Percentiles rank a stretch among this genome's conserved stretches.
Evolutionary conservation across 1,140 invertebrate species (phyloP).

Genomic region (Achroia grisella): DNA sequence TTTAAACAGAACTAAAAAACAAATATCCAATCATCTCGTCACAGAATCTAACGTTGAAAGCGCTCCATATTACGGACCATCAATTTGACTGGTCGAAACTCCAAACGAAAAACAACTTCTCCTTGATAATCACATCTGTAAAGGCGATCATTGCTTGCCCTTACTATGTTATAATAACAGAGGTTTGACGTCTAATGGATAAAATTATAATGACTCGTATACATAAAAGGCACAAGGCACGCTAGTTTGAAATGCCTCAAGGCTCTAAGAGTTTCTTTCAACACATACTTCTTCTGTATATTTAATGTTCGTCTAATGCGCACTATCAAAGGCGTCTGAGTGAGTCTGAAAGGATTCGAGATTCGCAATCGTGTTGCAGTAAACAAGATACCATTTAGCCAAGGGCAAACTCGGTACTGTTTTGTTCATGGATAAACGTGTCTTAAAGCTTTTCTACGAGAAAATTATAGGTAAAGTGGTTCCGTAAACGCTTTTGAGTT

Average conservation of each 20-base stretch:
- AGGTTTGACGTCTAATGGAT: slow-evolving; percentile 36
- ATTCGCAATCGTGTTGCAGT: slow-evolving; percentile 54
- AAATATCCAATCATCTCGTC: slow-evolving; percentile 12
- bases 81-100: slow-evolving; percentile 15
- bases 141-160: slow-evolving; percentile 49
- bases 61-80: slow-evolving; percentile 1
- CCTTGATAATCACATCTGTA: slow-evolving; percentile 33
- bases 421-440: slow-evolving; percentile 29
- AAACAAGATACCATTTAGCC: slow-evolving; percentile 62
- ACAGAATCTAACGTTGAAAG: slow-evolving; percentile 2
- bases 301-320: slow-evolving; percentile 52
- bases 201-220: slow-evolving; percentile 54
- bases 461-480: slow-evolving; percentile 35
- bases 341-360: slow-evolving; percentile 48
- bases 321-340: slow-evolving; percentile 40
- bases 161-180: slow-evolving; percentile 57
- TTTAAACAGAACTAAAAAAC: neutral
- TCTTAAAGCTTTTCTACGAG: slow-evolving; percentile 31
- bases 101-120: slow-evolving; percentile 31
- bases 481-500: slow-evolving; percentile 13
- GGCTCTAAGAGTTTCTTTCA: slow-evolving; percentile 57
- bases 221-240: slow-evolving; percentile 31
- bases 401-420: slow-evolving; percentile 37
- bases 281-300: slow-evolving; percentile 54
- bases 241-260: slow-evolving; percentile 40